A percentile compares a stretch with the other conserved stretches of the same genome.
These are phyloP conservation scores for Helicoverpa armigera DNA, from an alignment of 1,140 invertebrate genomes.

Conservation along the genomic window DNA sequence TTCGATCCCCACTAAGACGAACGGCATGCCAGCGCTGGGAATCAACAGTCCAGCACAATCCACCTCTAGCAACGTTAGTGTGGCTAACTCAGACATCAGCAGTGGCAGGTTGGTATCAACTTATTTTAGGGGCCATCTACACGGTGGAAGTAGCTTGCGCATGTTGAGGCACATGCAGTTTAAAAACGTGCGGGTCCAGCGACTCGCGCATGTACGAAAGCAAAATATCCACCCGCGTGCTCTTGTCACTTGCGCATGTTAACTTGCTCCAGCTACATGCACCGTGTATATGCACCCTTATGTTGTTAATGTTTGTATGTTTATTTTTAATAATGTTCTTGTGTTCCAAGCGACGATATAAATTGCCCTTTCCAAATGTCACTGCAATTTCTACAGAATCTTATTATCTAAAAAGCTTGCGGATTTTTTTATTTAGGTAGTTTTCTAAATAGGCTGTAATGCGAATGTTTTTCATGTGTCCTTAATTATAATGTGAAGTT, in stretches of 20 bases:
- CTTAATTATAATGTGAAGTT: no score
- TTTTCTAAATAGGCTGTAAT: not conserved
- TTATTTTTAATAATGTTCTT: no score
- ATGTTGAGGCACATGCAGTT: no score
- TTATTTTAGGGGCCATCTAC: not conserved
- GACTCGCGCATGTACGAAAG: no score
- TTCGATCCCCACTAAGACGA: slow-evolving; percentile 81
- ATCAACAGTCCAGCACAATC: slow-evolving; percentile 80
- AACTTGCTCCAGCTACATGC: no score
- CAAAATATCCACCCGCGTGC: no score
- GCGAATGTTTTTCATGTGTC: not conserved
- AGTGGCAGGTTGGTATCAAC: slow-evolving; percentile 75
- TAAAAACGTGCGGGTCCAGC: not conserved
- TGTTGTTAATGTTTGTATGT: not conserved
- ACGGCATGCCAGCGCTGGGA: slow-evolving; percentile 61
- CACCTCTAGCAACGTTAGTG: slow-evolving; percentile 86
- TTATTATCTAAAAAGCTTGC: no score
- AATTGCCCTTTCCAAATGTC: no score
- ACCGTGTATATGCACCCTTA: not conserved
- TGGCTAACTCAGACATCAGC: slow-evolving; percentile 82
- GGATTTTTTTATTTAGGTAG: no score
- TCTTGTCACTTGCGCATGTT: no score
- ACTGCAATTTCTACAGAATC: no score
- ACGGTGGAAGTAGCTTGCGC: not conserved
- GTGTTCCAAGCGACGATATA: no score